Base-by-base conservation (phyloP, 1,140 invertebrate genomes). In the Pachyrhynchus sulphureomaculatus region DNA sequence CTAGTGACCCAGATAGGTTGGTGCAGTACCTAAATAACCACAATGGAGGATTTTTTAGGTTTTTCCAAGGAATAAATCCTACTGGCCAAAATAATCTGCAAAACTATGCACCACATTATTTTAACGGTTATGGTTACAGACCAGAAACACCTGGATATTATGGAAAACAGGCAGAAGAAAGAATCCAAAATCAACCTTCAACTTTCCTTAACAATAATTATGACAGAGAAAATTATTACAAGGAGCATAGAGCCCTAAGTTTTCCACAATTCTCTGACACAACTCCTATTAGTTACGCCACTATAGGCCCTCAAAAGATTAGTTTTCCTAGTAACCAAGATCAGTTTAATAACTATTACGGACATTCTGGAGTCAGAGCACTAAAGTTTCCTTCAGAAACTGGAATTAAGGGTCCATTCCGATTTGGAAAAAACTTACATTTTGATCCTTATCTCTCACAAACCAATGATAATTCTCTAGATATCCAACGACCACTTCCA, bases 21-120 rank as follows among this genome's bases (percentile, higher is more conserved):
- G 80, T 91, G 24, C 78, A 89, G 71, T 92, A 92, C 72, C 78
- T 92, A 41, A 92, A 93, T 76, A 93, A 92, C 75, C 84, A 93
- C 71, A 90, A 91, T 55, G 90, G 91, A 34, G 91, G 90, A 8
- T 90, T 92, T 72, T 92, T 91, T 72, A 82, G 88, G 52, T 89
- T 88, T 68, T 91, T 92, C 70, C 84, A 82, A 55, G 80, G 81
- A 37, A 4, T 68, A 2, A 49, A 63, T 26, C 21, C 53, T 8
- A 13, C 9, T 18, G 12, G 15, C 0, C 48, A 32, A 9, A 53
- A 44, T 20, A 23, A 62, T 21, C 15, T 51, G 5, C 41, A 59
- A 42, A 55, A 51, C 39, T 56, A 67, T 33, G 44, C 12, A 51
- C 51, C 62, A 15, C 61, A 64, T 20, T 23, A 61, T 37, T 61